Conservation (phyloP, 2,113 vertebrate species). For the Reinhardtius hippoglossoides region DNA sequence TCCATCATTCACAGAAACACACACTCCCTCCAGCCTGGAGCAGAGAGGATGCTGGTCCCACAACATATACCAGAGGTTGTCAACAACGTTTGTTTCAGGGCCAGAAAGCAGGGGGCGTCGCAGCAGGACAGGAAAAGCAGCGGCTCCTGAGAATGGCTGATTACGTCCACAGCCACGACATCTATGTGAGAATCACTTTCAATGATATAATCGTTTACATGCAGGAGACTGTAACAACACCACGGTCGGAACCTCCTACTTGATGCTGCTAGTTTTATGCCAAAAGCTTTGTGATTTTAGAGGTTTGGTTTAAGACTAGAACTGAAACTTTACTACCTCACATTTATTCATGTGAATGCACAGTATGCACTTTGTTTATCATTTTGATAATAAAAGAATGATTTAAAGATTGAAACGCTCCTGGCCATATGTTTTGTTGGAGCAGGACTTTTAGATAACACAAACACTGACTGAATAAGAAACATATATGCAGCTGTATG, state of each 20-base stretch:
- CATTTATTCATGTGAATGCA: too few species aligned
- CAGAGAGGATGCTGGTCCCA: conserved; percentile 9
- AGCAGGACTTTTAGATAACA: too few species aligned
- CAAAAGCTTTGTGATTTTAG: too few species aligned
- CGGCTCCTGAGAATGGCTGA: neutral
- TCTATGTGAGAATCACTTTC: too few species aligned
- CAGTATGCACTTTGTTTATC: too few species aligned
- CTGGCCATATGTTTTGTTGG: too few species aligned
- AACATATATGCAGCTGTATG: neutral
- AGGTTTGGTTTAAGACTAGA: too few species aligned
- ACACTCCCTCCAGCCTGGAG: conserved; percentile 10
- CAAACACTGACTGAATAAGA: too few species aligned
- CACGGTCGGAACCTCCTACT: neutral
- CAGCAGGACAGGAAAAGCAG: neutral
- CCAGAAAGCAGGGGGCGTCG: neutral
- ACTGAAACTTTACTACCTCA: neutral
- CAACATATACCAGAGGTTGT: neutral
- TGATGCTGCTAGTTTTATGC: neutral
- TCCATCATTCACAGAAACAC: conserved; percentile 48
- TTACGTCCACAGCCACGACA: neutral
- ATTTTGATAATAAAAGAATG: too few species aligned
- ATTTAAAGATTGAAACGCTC: too few species aligned
- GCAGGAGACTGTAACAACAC: neutral
- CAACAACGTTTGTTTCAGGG: neutral
- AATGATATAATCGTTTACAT: neutral